Evolutionary conservation across 2,113 vertebrate species (phyloP).

Genomic region (Malaclemys terrapin): DNA sequence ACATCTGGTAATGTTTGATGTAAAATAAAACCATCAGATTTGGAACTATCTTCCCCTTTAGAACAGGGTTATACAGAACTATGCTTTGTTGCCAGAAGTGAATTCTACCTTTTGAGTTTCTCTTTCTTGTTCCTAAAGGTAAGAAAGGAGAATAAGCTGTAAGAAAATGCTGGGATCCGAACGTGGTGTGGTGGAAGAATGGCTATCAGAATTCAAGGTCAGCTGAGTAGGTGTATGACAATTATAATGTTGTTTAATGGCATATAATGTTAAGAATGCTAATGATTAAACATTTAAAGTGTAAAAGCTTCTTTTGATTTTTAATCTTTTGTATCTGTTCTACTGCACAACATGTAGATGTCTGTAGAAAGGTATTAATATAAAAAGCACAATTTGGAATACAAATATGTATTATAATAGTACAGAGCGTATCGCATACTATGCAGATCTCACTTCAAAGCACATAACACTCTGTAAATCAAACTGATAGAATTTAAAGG

Average conservation of each 20-base stretch:
- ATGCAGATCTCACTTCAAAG: neutral
- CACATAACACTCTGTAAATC: neutral
- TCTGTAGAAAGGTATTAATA: neutral
- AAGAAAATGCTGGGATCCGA: constrained; percentile 95
- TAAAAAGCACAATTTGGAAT: neutral
- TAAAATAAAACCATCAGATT: neutral
- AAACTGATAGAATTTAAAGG: neutral
- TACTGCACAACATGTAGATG: neutral
- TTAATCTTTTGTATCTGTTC: neutral
- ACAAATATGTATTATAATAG: neutral
- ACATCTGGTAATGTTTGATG: neutral
- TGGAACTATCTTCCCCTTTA: neutral
- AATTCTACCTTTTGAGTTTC: neutral
- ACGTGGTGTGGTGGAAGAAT: constrained; percentile 95
- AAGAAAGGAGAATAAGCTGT: constrained; percentile 75
- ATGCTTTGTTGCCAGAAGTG: neutral
- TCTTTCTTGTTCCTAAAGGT: constrained; percentile 54
- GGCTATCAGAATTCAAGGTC: constrained; percentile 99
- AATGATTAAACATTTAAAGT: no score
- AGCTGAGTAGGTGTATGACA: constrained; percentile 33
- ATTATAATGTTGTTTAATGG: neutral
- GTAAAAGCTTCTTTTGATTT: neutral
- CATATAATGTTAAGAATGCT: neutral
- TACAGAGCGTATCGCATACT: neutral
- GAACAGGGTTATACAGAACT: neutral